phyloP scores from a whole-genome alignment of 1,140 invertebrate species.

The Macrostomum lignano region DNA sequence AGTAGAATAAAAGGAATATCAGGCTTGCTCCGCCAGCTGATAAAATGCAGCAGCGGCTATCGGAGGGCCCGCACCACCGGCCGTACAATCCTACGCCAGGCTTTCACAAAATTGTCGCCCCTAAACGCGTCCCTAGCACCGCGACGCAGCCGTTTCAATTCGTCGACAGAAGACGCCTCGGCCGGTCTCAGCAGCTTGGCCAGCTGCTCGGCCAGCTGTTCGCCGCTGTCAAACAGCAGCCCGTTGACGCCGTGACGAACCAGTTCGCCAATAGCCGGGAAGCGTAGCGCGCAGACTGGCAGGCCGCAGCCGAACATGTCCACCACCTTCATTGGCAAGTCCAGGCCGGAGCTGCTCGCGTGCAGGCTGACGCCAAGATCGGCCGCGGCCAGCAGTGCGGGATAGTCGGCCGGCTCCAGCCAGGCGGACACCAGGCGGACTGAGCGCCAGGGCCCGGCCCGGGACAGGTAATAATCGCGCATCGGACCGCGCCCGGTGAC shows the following conservation, averaged over 20 bases:
- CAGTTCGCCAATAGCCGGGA: not conserved
- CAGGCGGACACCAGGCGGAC: too few species aligned
- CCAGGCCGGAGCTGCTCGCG: conserved; percentile 73
- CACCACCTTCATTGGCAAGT: conserved; percentile 98
- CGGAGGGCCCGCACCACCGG: too few species aligned
- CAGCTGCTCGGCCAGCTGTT: not conserved
- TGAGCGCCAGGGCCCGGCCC: too few species aligned
- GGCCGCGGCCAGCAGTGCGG: conserved; percentile 38
- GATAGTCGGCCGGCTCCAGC: conserved; percentile 69
- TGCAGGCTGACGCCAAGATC: conserved; percentile 84
- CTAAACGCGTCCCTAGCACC: too few species aligned
- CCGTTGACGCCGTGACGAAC: conserved; percentile 1
- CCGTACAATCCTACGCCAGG: too few species aligned
- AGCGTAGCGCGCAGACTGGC: conserved; percentile 1
- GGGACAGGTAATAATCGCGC: conserved; percentile 51
- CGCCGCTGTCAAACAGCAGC: not conserved
- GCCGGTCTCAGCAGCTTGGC: not conserved
- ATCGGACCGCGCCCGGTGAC: conserved; percentile 84
- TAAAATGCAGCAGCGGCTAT: too few species aligned
- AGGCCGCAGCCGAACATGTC: conserved; percentile 15
- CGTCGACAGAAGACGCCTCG: too few species aligned
- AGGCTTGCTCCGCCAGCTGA: too few species aligned
- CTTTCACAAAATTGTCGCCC: too few species aligned
- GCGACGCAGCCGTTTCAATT: too few species aligned
- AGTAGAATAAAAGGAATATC: too few species aligned